Evolutionary conservation across 2,113 vertebrate genomes (phyloP).

Genomic region (Telmatochromis sp.): DNA sequence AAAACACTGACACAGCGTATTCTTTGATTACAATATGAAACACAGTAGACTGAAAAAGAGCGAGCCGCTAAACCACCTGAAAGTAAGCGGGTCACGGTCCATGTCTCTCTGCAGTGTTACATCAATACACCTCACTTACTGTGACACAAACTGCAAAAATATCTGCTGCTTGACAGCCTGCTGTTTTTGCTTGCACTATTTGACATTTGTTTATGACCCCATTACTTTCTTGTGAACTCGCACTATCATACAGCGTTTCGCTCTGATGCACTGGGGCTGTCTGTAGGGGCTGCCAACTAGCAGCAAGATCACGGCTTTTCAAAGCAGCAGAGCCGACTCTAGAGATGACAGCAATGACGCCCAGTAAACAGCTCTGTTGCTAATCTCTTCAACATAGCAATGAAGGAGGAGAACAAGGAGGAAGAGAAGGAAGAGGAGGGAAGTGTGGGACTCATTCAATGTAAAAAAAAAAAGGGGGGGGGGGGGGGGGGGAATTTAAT

Average conservation of each 20-base stretch:
- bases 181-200: slow-evolving; percentile 13
- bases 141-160: slow-evolving; percentile 11
- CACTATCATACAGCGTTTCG: background rate
- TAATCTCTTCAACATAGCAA: slow-evolving; percentile 31
- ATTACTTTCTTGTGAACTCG: slow-evolving; percentile 44
- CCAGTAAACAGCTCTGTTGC: slow-evolving; percentile 30
- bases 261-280: slow-evolving; percentile 29
- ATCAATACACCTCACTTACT: slow-evolving; percentile 5
- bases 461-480: background rate
- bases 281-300: slow-evolving; percentile 37
- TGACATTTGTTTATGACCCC: slow-evolving; percentile 45
- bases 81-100: slow-evolving; percentile 14
- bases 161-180: slow-evolving; percentile 13
- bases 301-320: slow-evolving; percentile 68
- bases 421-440: background rate
- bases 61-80: slow-evolving; percentile 36
- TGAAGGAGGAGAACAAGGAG: background rate
- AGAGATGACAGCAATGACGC: slow-evolving; percentile 70
- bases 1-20: slow-evolving; percentile 40
- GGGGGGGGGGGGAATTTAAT: background rate
- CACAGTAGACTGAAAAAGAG: slow-evolving; percentile 1
- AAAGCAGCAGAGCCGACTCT: slow-evolving; percentile 74
- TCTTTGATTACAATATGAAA: slow-evolving; percentile 51
- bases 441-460: background rate
- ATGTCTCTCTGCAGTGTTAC: slow-evolving; percentile 6